A percentile compares a stretch with the other conserved stretches of the same genome.
Evolutionary conservation across 1,140 invertebrate genomes (phyloP).

Genomic region (Zophobas atratus): DNA sequence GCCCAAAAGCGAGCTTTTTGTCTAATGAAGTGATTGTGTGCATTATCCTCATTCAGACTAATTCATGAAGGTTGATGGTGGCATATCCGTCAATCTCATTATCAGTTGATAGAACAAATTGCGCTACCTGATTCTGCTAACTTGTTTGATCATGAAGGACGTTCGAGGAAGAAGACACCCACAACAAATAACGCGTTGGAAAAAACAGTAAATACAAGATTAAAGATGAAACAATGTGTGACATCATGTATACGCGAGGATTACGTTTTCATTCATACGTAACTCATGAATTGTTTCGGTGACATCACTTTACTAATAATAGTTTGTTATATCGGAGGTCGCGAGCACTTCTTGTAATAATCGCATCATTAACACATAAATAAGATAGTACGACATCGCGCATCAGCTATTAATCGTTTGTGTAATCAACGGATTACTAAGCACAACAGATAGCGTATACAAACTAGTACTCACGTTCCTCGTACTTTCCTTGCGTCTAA

Average conservation of each 20-base stretch:
- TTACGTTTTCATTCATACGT: conserved; percentile 49
- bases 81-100: not conserved
- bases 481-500: too few relatives aligned
- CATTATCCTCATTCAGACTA: not conserved
- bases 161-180: conserved; percentile 21
- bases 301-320: conserved; percentile 46
- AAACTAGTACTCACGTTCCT: too few relatives aligned
- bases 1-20: not conserved
- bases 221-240: conserved; percentile 34
- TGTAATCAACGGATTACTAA: not conserved
- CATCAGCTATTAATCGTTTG: conserved; percentile 14
- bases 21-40: not conserved
- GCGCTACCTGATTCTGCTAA: conserved; percentile 32
- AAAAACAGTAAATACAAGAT: conserved; percentile 18
- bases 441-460: not conserved
- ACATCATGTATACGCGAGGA: conserved; percentile 40
- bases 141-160: conserved; percentile 40
- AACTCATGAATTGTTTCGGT: conserved; percentile 42
- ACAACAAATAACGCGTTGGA: not conserved
- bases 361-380: conserved; percentile 21
- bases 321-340: conserved; percentile 46
- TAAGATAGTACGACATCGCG: conserved; percentile 15
- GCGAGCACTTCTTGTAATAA: conserved; percentile 35
- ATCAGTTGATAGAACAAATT: conserved; percentile 13
- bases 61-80: not conserved